Evolutionary conservation across 2,797 vertebrate genomes (phyloP).

Genomic region (Manis pentadactyla): DNA sequence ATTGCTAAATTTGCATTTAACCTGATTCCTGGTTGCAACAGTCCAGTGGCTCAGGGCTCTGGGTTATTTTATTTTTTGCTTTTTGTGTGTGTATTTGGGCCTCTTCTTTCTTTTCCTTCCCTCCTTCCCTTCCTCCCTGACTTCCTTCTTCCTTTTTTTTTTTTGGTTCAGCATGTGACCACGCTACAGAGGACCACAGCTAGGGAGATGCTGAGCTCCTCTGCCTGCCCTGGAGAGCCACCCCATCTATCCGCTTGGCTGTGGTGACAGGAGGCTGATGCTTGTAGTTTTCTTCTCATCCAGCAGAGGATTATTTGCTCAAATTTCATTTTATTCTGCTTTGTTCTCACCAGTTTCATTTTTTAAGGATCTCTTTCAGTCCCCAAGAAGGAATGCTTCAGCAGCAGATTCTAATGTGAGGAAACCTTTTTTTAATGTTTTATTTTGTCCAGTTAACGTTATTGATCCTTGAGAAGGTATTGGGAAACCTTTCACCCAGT

Average conservation of each 20-base stretch:
- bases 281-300: conserved; percentile 66
- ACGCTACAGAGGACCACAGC: neutral
- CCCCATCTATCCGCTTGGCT: too few species aligned
- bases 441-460: conserved; percentile 17
- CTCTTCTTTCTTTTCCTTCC: neutral
- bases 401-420: conserved; percentile 47
- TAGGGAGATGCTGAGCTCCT: neutral
- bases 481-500: neutral
- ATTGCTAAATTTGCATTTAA: neutral
- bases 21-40: neutral
- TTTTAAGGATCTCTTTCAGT: conserved; percentile 42
- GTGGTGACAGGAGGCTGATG: neutral
- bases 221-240: neutral
- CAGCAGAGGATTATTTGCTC: conserved; percentile 80
- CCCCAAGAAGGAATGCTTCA: conserved; percentile 28
- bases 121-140: accelerated
- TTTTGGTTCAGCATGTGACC: neutral
- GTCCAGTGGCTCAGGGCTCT: neutral
- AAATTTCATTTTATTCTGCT: conserved; percentile 65
- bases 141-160: neutral
- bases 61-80: neutral
- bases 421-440: conserved; percentile 57
- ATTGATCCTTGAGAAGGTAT: neutral
- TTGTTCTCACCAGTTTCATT: conserved; percentile 67
- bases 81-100: neutral